Percentiles rank a stretch among this genome's conserved stretches.
phyloP scores from a whole-genome alignment of 2,888 invertebrate species.

The Phortica okadai region DNA sequence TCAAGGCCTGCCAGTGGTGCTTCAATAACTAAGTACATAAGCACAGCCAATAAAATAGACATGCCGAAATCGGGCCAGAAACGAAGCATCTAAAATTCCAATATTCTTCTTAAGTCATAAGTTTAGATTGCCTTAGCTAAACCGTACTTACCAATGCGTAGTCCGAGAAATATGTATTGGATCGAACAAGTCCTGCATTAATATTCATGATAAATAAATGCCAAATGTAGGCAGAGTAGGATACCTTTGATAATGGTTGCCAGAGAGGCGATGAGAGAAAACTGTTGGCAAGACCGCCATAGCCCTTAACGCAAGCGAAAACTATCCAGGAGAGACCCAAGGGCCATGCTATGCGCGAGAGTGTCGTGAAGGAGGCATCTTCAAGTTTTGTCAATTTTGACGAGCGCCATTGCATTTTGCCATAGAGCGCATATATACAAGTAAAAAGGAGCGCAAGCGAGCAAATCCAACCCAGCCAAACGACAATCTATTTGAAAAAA shows the following conservation, averaged over 20 bases:
- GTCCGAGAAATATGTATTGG: conserved; percentile 62
- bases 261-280: conserved; percentile 67
- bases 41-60: conserved; percentile 45
- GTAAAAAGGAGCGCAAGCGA: conserved; percentile 47
- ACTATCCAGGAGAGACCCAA: conserved; percentile 67
- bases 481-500: not conserved
- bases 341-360: conserved; percentile 67
- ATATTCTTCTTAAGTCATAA: not conserved
- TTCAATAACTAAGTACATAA: conserved; percentile 6
- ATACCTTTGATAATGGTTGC: conserved; percentile 67
- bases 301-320: conserved; percentile 69
- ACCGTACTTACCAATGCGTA: conserved; percentile 59
- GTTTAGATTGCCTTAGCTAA: not conserved
- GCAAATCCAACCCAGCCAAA: conserved; percentile 52
- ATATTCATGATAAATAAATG: conserved; percentile 62
- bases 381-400: conserved; percentile 43
- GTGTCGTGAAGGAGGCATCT: conserved; percentile 56
- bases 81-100: conserved; percentile 50
- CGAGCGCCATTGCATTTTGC: conserved; percentile 47
- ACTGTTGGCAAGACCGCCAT: conserved; percentile 63
- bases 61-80: conserved; percentile 70
- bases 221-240: conserved; percentile 67
- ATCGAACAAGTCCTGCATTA: conserved; percentile 50
- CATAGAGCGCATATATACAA: conserved; percentile 54
- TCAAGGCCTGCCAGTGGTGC: not conserved